These are phyloP conservation scores for Leptobrachium ailaonicum DNA, from an alignment of 2,113 vertebrate species.

Conservation along the genomic window DNA sequence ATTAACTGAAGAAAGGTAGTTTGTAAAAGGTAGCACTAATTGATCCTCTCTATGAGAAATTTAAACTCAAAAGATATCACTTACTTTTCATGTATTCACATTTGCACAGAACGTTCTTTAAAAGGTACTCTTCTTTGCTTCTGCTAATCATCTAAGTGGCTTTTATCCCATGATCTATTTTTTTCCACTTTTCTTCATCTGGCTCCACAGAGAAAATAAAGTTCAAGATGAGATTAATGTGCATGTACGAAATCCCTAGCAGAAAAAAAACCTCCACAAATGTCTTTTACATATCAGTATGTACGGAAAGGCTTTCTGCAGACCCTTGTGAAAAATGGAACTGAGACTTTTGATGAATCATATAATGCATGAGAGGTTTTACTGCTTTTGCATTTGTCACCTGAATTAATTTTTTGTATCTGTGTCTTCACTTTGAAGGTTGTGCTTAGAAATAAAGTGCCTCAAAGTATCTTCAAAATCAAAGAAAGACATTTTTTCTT, in stretches of 20 bases:
- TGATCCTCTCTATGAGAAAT: constrained; percentile 20
- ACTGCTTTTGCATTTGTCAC: constrained; percentile 39
- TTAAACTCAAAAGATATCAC: constrained; percentile 32
- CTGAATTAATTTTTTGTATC: constrained; percentile 43
- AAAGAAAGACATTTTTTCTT: constrained; percentile 5
- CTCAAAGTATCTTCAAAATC: constrained; percentile 7
- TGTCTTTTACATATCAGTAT: constrained; percentile 47
- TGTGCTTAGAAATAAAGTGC: constrained; percentile 19
- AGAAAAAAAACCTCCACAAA: constrained; percentile 40
- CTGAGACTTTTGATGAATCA: constrained; percentile 24
- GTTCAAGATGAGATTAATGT: constrained; percentile 44
- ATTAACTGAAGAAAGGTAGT: constrained; percentile 16
- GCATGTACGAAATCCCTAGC: constrained; percentile 33
- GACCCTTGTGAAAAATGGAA: constrained; percentile 38
- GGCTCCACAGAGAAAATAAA: constrained; percentile 41
- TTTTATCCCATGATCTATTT: constrained; percentile 44
- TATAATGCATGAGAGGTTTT: constrained; percentile 46
- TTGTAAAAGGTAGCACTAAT: constrained; percentile 11
- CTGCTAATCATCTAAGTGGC: constrained; percentile 45
- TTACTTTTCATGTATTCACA: constrained; percentile 35
- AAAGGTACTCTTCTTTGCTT: constrained; percentile 25
- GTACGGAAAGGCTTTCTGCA: constrained; percentile 18
- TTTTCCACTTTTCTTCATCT: constrained; percentile 40
- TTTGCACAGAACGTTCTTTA: constrained; percentile 32
- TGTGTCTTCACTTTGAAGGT: constrained; percentile 28